phyloP scores from a whole-genome alignment of 2,113 vertebrate genomes.

The Muscicapa adusta region DNA sequence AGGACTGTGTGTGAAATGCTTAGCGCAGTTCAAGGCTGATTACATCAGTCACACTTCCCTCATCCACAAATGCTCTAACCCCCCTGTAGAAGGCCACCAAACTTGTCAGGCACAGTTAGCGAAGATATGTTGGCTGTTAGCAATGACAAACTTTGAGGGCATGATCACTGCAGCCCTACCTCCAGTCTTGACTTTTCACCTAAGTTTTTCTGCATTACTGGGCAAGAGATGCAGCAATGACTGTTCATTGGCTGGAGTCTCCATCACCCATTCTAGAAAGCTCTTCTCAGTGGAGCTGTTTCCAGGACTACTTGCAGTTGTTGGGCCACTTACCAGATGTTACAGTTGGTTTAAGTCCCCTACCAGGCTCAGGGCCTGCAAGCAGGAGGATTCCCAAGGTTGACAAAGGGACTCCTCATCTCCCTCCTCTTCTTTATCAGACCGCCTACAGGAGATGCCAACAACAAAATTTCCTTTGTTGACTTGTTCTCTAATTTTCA shows the following conservation, averaged over 20 bases:
- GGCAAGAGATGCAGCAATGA: background rate
- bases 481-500: background rate
- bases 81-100: background rate
- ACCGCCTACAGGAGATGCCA: fast-evolving
- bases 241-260: background rate
- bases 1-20: background rate
- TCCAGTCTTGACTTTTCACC: fast-evolving
- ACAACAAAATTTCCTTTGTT: background rate
- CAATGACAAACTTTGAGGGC: background rate
- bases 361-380: background rate
- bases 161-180: background rate
- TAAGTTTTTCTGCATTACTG: background rate
- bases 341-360: fast-evolving
- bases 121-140: background rate
- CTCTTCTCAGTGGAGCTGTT: background rate
- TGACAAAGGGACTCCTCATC: background rate
- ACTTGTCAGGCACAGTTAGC: background rate
- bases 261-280: background rate
- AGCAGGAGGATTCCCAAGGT: fast-evolving
- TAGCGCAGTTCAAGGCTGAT: background rate
- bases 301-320: background rate
- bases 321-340: background rate
- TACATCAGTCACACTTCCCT: background rate
- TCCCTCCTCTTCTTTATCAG: background rate
- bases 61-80: background rate